phyloP scores from a whole-genome alignment of 2,888 invertebrate genomes.

The Drosophila longiperda region DNA sequence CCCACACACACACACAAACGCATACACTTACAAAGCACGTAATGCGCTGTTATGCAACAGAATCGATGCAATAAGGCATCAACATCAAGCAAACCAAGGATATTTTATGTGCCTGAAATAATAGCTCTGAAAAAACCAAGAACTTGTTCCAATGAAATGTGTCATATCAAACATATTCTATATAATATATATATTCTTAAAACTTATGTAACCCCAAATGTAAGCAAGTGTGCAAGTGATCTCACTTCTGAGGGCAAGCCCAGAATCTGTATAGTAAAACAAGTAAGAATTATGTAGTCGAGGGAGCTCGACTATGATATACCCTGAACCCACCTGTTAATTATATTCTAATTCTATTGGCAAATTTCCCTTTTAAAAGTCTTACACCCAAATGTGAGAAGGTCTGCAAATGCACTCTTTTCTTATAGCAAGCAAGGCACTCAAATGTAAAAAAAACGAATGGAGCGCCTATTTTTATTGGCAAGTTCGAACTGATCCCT shows the following conservation, averaged over 20 bases:
- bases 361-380: too few relatives aligned
- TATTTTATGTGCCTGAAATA: conserved; percentile 10
- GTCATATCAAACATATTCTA: neutral
- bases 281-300: too few relatives aligned
- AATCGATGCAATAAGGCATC: conserved; percentile 37
- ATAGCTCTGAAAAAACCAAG: neutral
- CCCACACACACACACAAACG: conserved; percentile 4
- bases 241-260: neutral
- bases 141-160: too few relatives aligned
- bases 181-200: neutral
- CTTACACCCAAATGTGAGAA: too few relatives aligned
- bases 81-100: conserved; percentile 36
- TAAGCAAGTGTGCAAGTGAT: neutral
- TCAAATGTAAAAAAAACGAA: neutral
- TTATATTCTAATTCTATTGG: too few relatives aligned
- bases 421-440: too few relatives aligned
- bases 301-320: too few relatives aligned
- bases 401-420: too few relatives aligned
- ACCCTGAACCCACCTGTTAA: too few relatives aligned
- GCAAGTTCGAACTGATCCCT: neutral
- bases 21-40: conserved; percentile 1
- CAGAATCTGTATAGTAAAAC: neutral
- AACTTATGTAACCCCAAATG: neutral
- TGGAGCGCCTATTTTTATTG: too few relatives aligned
- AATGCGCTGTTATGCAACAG: conserved; percentile 8